These are phyloP conservation scores for Thalassarche chlororhynchos DNA, from an alignment of 2,113 vertebrate genomes.

Conservation along the genomic window DNA sequence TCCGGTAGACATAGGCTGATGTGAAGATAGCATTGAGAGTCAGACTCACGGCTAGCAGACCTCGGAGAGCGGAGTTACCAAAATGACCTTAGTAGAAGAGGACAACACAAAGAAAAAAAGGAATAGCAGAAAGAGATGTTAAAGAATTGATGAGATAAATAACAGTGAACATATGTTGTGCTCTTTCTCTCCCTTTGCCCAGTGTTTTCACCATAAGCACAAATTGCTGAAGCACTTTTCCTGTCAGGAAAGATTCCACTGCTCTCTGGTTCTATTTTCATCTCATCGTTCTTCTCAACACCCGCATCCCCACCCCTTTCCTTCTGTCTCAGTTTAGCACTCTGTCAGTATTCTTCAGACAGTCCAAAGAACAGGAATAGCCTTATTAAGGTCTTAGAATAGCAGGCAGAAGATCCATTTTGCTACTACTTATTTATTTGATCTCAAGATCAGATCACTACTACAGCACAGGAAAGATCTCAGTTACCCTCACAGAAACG, in stretches of 20 bases:
- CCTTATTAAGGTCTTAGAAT: neutral
- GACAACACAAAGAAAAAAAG: neutral
- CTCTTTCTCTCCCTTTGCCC: neutral
- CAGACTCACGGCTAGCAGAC: constrained; percentile 85
- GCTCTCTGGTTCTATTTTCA: neutral
- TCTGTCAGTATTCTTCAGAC: neutral
- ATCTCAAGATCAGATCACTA: neutral
- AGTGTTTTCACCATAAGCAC: neutral
- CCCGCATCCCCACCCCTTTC: neutral
- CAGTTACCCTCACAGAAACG: neutral
- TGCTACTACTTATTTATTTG: neutral
- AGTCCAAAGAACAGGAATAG: neutral
- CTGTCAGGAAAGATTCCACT: neutral
- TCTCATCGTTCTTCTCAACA: neutral
- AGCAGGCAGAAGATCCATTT: neutral
- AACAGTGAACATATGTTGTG: neutral
- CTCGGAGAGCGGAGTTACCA: constrained; percentile 69
- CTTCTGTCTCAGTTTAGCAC: neutral
- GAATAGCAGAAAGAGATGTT: neutral
- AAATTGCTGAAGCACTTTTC: neutral
- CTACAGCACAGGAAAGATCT: neutral
- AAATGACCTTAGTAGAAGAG: constrained; percentile 70
- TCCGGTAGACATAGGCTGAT: constrained; percentile 85
- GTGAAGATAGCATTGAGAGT: constrained; percentile 86
- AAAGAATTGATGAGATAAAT: neutral